These are phyloP conservation scores for Myiozetetes cayanensis DNA, from an alignment of 2,113 vertebrate genomes.

Conservation along the genomic window DNA sequence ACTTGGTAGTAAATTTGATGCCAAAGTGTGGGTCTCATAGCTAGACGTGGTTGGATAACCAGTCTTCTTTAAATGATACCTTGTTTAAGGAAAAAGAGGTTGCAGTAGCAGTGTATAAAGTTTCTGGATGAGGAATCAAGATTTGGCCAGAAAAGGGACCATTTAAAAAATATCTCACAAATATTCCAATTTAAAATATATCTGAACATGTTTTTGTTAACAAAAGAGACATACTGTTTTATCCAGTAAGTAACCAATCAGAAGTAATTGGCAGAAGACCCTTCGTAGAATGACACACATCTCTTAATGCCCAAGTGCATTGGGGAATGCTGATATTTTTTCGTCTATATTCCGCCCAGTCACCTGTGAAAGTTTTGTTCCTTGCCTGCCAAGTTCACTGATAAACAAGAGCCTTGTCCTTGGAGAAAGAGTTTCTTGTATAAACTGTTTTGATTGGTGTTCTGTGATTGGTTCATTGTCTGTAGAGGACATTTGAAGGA, in stretches of 20 bases:
- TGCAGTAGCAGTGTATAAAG: background rate
- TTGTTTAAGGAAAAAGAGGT: background rate
- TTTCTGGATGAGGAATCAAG: background rate
- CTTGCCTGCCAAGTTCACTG: too few species aligned
- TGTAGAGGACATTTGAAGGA: too few species aligned
- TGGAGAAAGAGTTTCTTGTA: too few species aligned
- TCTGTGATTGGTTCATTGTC: too few species aligned
- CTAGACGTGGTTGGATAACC: background rate
- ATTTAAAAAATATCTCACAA: background rate
- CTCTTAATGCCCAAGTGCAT: background rate
- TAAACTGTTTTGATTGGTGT: too few species aligned
- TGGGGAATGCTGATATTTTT: too few species aligned
- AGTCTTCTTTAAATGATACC: background rate
- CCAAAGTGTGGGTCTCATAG: background rate
- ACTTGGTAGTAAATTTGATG: background rate
- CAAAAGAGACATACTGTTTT: background rate
- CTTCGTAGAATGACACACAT: rapidly evolving
- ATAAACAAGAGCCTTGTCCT: too few species aligned
- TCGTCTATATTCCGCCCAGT: too few species aligned
- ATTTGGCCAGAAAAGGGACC: background rate
- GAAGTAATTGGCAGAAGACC: background rate
- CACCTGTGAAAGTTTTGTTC: too few species aligned
- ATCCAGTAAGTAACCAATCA: background rate
- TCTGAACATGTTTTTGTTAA: background rate
- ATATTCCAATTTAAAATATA: background rate